Conservation (phyloP, 23 tunicate species). For the Oikopleura vanhoeffeni region DNA sequence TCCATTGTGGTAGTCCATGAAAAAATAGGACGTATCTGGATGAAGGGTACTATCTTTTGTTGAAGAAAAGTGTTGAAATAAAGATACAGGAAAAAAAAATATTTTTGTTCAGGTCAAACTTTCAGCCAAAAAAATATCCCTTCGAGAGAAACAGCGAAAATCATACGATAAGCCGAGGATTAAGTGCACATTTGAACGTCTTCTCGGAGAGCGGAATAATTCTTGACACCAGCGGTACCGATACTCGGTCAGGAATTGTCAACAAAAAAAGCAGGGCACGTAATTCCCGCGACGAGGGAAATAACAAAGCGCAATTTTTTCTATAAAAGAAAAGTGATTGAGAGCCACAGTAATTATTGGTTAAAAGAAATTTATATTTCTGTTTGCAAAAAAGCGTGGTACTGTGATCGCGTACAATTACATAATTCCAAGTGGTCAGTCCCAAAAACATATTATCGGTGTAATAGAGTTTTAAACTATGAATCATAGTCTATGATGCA, state of each 20-base stretch:
- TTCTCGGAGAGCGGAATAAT: conserved; percentile 22
- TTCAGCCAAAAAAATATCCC: too few species aligned
- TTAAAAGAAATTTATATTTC: too few species aligned
- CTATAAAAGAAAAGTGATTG: neutral
- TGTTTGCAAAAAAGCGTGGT: too few species aligned
- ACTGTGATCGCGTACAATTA: too few species aligned
- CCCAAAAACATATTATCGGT: too few species aligned
- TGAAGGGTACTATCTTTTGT: too few species aligned
- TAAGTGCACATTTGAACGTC: conserved; percentile 9
- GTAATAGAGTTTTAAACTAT: too few species aligned
- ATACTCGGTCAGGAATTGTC: conserved; percentile 37
- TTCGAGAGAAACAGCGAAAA: conserved; percentile 66
- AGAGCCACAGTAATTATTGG: neutral
- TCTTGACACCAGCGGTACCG: conserved; percentile 47
- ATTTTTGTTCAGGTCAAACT: too few species aligned
- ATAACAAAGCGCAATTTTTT: neutral
- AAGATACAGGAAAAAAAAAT: too few species aligned
- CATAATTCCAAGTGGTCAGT: too few species aligned
- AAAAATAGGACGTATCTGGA: conserved; percentile 31
- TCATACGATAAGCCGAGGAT: conserved; percentile 33
- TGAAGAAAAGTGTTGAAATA: too few species aligned
- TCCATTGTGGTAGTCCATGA: conserved; percentile 43
- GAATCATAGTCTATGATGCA: too few species aligned
- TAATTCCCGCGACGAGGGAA: neutral
- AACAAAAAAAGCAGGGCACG: conserved; percentile 17